Evolutionary conservation across 2,888 invertebrate species (phyloP), one percentile per base, ranked within the genome.

Genomic region (Disparrhopalites patrizii): DNA sequence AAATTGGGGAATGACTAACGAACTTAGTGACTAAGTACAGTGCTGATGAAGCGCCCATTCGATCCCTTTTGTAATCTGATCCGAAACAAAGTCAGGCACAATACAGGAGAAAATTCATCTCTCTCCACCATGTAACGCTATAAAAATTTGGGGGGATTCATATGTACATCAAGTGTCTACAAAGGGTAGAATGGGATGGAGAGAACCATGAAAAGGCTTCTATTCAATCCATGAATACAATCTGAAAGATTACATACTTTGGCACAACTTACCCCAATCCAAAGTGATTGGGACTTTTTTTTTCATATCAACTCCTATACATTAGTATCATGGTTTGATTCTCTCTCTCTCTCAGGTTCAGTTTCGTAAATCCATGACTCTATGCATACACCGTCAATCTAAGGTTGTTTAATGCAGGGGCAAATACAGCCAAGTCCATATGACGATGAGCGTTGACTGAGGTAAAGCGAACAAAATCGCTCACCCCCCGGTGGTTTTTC

Each of bases 401-500:
- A 57, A 57, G 57, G 38, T 38, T 57, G 38, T 57, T 33, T 40
- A 38, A 47, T 61, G 60, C 27, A 43, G 15, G 43, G 43, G 28
- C 30, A 58, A 47, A 58, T 47, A 30, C 20, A 58, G 60, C n/a
- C n/a, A n/a, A n/a, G n/a, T n/a, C n/a, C n/a, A n/a, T n/a, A n/a
- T n/a, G n/a, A n/a, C n/a, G n/a, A n/a, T n/a, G n/a, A n/a, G n/a
- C n/a, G n/a, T n/a, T n/a, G n/a, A n/a, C n/a, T n/a, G 31, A 61
- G 50, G 60, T 30, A 50, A 61, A 47, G 54, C 15, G 43, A 52
- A 62, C 58, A 31, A 62, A 66, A 68, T 68, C 58, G 68, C 66
- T 68, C 69, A 69, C 69, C 69, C 71, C 69, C 71, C 66, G 68
- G 67, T 68, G 71, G 68, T 68, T 68, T 27, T 47, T 25, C 66